Evolutionary conservation across 2,113 vertebrate genomes (phyloP).

Genomic region (Neotoma lepida): DNA sequence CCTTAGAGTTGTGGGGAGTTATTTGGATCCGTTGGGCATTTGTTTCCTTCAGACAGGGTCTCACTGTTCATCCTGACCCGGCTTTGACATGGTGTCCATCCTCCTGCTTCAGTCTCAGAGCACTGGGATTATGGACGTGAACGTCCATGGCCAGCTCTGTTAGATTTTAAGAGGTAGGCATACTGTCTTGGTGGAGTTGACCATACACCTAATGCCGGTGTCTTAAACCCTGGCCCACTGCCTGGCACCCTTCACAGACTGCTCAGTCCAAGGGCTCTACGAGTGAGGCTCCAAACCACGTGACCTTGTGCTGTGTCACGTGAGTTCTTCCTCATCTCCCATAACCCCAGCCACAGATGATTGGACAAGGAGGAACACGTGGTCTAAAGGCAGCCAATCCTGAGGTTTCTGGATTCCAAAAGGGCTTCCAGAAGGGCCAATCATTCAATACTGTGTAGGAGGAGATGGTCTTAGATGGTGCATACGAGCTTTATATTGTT

Average conservation of each 20-base stretch:
- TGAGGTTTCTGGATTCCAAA: not conserved
- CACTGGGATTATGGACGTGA: not conserved
- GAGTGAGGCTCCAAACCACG: not conserved
- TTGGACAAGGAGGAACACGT: not conserved
- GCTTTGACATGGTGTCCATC: not conserved
- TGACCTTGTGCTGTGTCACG: not conserved
- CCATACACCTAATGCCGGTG: too few relatives aligned
- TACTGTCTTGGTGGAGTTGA: not conserved
- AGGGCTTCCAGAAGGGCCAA: not conserved
- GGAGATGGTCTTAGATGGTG: too few relatives aligned
- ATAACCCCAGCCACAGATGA: not conserved
- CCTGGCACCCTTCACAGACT: not conserved
- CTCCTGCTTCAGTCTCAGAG: not conserved
- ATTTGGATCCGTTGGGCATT: not conserved
- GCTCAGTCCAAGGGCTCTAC: not conserved
- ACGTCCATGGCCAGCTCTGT: not conserved
- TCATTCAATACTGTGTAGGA: not conserved
- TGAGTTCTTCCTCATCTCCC: not conserved
- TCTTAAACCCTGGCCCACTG: not conserved
- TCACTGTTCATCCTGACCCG: not conserved
- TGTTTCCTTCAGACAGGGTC: too few relatives aligned
- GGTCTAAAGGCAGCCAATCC: not conserved
- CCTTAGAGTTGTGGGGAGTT: not conserved
- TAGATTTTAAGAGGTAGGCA: not conserved
- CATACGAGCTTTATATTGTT: fast-evolving